These are phyloP conservation scores for Lamellibrachia satsuma DNA, from an alignment of 2,888 invertebrate species.

Conservation along the genomic window DNA sequence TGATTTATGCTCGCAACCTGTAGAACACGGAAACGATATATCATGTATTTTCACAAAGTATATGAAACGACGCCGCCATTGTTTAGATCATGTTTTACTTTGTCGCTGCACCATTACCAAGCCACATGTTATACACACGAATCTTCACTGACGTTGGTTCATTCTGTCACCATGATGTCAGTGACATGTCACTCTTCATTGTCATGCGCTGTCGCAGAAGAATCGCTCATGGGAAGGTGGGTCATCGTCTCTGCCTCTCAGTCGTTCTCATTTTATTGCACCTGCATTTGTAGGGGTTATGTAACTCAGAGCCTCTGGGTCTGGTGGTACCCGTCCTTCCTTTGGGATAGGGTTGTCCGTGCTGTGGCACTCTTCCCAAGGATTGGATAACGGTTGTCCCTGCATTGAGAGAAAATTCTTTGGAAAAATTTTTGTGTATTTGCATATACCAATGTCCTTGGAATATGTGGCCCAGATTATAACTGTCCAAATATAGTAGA, in stretches of 20 bases:
- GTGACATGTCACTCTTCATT: constrained; percentile 13
- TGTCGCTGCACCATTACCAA: not conserved
- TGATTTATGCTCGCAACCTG: not conserved
- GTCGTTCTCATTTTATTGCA: not conserved
- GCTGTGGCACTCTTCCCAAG: not conserved
- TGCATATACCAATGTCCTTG: not conserved
- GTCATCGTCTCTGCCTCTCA: not conserved
- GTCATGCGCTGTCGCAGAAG: not conserved
- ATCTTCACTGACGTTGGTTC: not conserved
- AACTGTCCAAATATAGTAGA: too few relatives aligned
- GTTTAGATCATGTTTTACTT: not conserved
- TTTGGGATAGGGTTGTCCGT: not conserved
- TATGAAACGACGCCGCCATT: not conserved
- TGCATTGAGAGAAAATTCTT: not conserved
- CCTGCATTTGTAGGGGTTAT: not conserved
- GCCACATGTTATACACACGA: not conserved
- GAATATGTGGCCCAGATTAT: too few relatives aligned
- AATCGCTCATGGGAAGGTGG: constrained; percentile 6
- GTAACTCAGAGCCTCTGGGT: not conserved
- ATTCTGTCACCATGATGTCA: constrained; percentile 8
- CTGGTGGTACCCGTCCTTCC: not conserved
- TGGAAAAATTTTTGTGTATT: not conserved
- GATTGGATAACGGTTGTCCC: not conserved
- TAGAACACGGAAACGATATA: not conserved
- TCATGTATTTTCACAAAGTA: not conserved